Conservation (phyloP, 2,797 vertebrate genomes). For the Tadarida brasiliensis region DNA sequence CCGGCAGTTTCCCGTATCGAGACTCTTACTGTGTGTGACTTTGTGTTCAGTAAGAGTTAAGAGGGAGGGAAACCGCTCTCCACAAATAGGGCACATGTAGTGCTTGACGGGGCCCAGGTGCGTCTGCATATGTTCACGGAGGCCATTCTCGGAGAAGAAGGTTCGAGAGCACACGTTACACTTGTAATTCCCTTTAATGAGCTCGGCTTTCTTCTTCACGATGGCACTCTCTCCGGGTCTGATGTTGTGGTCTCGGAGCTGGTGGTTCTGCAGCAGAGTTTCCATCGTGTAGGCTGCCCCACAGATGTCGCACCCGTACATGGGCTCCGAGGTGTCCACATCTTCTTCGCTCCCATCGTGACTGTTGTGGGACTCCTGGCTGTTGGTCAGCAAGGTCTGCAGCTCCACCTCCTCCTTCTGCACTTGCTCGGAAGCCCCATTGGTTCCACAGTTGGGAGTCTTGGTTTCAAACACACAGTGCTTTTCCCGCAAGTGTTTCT, state of each 20-base stretch:
- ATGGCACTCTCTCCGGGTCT: slow-evolving; percentile 97
- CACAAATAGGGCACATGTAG: slow-evolving; percentile 99
- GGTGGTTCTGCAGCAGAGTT: slow-evolving; percentile 97
- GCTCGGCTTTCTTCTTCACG: slow-evolving; percentile 97
- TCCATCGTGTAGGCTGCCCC: slow-evolving; percentile 99
- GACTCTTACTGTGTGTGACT: slow-evolving; percentile 99
- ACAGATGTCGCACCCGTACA: slow-evolving; percentile 98
- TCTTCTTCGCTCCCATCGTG: slow-evolving; percentile 97
- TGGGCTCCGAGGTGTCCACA: slow-evolving; percentile 95
- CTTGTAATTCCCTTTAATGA: slow-evolving; percentile 99
- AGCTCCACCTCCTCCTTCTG: slow-evolving; percentile 97
- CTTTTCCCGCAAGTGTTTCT: slow-evolving; percentile 97
- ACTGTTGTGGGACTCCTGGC: slow-evolving; percentile 96
- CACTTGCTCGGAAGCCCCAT: slow-evolving; percentile 94
- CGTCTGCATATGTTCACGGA: slow-evolving; percentile 99
- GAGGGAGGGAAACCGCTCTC: slow-evolving; percentile 98
- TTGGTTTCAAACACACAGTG: slow-evolving; percentile 98
- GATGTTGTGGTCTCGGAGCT: slow-evolving; percentile 99
- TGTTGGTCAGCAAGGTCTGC: slow-evolving; percentile 95
- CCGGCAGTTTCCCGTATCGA: slow-evolving; percentile 98
- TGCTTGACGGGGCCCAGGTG: slow-evolving; percentile 99
- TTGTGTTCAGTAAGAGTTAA: slow-evolving; percentile 99
- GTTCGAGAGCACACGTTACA: slow-evolving; percentile 99
- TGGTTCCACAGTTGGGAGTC: slow-evolving; percentile 95
- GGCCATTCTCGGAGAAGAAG: slow-evolving; percentile 98